A percentile compares a stretch with the other conserved stretches of the same genome.
Evolutionary conservation across 2,797 vertebrate genomes (phyloP).

Genomic region (Anguilla marmorata): DNA sequence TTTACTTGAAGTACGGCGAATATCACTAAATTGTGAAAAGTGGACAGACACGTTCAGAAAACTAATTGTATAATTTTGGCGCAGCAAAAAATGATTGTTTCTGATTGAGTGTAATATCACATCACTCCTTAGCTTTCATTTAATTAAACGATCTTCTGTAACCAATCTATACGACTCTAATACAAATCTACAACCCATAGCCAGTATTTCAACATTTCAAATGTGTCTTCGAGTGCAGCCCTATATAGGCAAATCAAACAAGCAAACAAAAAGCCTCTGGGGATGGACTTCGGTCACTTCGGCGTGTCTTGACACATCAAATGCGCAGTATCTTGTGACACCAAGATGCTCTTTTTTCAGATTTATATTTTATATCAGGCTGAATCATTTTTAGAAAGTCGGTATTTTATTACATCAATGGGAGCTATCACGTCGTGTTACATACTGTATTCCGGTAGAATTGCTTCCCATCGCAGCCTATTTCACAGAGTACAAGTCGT

Average conservation of each 20-base stretch:
- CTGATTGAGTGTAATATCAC: too few species aligned
- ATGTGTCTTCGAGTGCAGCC: background rate
- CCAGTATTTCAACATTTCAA: background rate
- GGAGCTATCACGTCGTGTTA: background rate
- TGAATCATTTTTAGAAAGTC: background rate
- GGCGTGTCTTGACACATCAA: background rate
- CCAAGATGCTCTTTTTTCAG: background rate
- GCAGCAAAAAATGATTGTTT: too few species aligned
- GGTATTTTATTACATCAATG: background rate
- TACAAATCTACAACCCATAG: too few species aligned
- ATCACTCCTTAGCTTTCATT: too few species aligned
- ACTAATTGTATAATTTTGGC: background rate
- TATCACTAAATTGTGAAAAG: background rate
- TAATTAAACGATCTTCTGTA: too few species aligned
- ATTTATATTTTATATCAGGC: background rate
- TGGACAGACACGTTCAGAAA: background rate
- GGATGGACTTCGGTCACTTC: background rate
- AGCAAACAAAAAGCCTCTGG: background rate
- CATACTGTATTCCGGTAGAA: background rate
- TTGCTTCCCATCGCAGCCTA: background rate
- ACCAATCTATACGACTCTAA: too few species aligned
- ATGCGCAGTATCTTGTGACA: background rate
- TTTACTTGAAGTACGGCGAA: background rate
- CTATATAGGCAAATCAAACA: background rate
- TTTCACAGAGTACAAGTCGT: background rate